A percentile compares a stretch with the other conserved stretches of the same genome.
Conservation (phyloP, 1,140 invertebrate species). For the Drosophila sp. region DNA sequence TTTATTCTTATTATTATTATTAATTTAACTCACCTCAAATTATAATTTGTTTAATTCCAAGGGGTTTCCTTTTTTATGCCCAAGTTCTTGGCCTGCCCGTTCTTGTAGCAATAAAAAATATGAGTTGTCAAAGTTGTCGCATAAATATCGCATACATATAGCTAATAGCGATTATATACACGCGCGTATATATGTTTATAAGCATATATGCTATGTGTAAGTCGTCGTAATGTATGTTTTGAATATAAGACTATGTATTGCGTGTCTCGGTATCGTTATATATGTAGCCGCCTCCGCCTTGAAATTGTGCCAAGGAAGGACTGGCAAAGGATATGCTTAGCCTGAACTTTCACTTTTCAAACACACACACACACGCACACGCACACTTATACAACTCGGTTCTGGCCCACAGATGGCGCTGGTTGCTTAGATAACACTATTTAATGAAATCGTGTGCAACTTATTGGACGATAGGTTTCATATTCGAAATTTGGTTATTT, state of each 20-base stretch:
- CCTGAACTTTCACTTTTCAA: slow-evolving; percentile 69
- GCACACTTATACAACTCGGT: slow-evolving; percentile 16
- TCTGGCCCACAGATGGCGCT: slow-evolving; percentile 50
- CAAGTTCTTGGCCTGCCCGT: slow-evolving; percentile 32
- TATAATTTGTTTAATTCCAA: slow-evolving; percentile 50
- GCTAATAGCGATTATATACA: slow-evolving; percentile 39
- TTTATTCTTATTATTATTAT: slow-evolving; percentile 11
- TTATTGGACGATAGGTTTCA: slow-evolving; percentile 32
- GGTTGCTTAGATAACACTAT: slow-evolving; percentile 67
- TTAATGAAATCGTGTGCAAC: slow-evolving; percentile 16
- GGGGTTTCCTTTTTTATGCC: slow-evolving; percentile 42
- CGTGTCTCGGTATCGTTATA: slow-evolving; percentile 60
- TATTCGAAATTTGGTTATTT: slow-evolving; percentile 32
- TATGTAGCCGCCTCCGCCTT: slow-evolving; percentile 12
- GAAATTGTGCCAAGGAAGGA: slow-evolving; percentile 44
- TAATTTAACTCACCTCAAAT: slow-evolving; percentile 56
- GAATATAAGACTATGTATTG: slow-evolving; percentile 41
- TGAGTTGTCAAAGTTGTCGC: slow-evolving; percentile 64
- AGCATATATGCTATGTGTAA: slow-evolving; percentile 30
- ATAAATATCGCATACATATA: slow-evolving; percentile 69
- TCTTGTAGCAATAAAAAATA: slow-evolving; percentile 54
- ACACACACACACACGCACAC: slow-evolving; percentile 21
- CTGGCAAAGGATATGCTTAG: slow-evolving; percentile 42
- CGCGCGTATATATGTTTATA: slow-evolving; percentile 4
- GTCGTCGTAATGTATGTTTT: slow-evolving; percentile 25